A percentile compares a stretch with the other conserved stretches of the same genome.
These are phyloP conservation scores for Vollenhovia emeryi DNA, from an alignment of 1,140 invertebrate species.

Conservation along the genomic window DNA sequence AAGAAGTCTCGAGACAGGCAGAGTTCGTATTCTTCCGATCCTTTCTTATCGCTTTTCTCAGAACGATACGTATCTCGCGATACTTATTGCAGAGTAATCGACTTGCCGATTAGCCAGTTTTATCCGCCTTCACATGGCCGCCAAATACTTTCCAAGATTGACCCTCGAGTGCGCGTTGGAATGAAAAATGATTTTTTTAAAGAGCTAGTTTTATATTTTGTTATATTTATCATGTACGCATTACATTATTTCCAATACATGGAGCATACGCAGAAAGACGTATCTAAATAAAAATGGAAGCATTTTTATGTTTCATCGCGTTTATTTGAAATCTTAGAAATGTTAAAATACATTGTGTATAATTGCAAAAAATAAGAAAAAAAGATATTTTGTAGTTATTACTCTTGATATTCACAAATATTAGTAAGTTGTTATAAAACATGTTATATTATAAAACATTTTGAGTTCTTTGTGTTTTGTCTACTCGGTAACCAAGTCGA, in stretches of 20 bases:
- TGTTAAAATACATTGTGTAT: background rate
- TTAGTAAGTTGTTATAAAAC: too few relatives aligned
- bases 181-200: background rate
- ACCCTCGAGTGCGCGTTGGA: background rate
- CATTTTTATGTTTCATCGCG: background rate
- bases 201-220: background rate
- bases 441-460: too few relatives aligned
- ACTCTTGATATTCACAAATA: too few relatives aligned
- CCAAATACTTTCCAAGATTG: background rate
- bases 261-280: background rate
- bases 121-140: background rate
- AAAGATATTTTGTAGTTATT: background rate
- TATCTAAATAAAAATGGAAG: background rate
- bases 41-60: slow-evolving; percentile 45
- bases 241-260: background rate
- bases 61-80: slow-evolving; percentile 47
- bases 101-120: slow-evolving; percentile 35
- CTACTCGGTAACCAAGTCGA: background rate
- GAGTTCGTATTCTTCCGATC: background rate
- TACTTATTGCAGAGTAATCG: slow-evolving; percentile 55
- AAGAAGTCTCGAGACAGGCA: slow-evolving; percentile 21
- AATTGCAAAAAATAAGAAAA: background rate
- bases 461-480: too few relatives aligned
- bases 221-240: background rate
- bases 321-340: background rate